These are phyloP conservation scores for Trichogramma dendrolimi DNA, from an alignment of 2,888 invertebrate genomes.

Conservation along the genomic window DNA sequence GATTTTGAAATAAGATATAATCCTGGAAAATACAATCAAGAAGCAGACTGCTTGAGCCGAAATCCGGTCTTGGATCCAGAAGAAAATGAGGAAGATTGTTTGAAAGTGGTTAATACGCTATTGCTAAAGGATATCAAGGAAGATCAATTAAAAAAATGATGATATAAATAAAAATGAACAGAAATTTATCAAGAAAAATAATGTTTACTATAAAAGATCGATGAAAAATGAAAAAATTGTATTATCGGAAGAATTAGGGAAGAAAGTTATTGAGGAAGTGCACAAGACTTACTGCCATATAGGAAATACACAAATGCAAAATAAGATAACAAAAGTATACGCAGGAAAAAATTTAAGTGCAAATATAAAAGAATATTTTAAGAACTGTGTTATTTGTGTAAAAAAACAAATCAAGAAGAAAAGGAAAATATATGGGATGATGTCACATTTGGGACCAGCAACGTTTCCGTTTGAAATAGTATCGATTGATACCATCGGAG, in stretches of 20 bases:
- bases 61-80: background rate
- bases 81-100: slow-evolving; percentile 26
- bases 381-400: slow-evolving; percentile 19
- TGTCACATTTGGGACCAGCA: slow-evolving; percentile 22
- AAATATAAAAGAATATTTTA: too few relatives aligned
- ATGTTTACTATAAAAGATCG: slow-evolving; percentile 21
- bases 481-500: slow-evolving; percentile 12
- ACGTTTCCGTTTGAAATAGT: slow-evolving; percentile 13
- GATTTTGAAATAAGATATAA: slow-evolving; percentile 30
- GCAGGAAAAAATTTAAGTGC: too few relatives aligned
- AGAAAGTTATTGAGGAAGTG: slow-evolving; percentile 15
- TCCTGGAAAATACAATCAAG: slow-evolving; percentile 29
- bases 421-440: slow-evolving; percentile 25
- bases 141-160: slow-evolving; percentile 28
- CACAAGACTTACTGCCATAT: slow-evolving; percentile 23
- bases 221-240: slow-evolving; percentile 25
- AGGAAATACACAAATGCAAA: slow-evolving; percentile 21
- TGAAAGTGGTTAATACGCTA: slow-evolving; percentile 29
- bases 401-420: slow-evolving; percentile 26
- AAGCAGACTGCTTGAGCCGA: slow-evolving; percentile 20
- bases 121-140: slow-evolving; percentile 22
- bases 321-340: slow-evolving; percentile 5
- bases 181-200: slow-evolving; percentile 18
- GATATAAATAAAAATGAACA: slow-evolving; percentile 11
- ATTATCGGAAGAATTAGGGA: slow-evolving; percentile 24